Base-by-base conservation (phyloP, 2,888 invertebrate genomes). In the Gasteruption jaculator region DNA sequence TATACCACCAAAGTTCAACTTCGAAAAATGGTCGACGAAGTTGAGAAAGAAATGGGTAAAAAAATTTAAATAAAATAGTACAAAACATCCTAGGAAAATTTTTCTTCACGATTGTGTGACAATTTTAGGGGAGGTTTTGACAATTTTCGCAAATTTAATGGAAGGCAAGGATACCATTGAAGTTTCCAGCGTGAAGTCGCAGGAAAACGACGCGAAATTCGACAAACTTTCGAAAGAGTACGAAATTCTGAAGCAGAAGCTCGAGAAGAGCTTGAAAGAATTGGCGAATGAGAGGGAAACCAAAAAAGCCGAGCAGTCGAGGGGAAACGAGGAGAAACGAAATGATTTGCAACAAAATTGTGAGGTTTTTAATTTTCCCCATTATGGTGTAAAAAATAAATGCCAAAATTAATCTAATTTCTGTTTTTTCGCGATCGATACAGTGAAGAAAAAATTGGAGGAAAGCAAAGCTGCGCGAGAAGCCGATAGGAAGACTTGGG, bases 31-130 rank as follows among this genome's bases (percentile, higher is more conserved):
- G 83, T 92, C 2, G 85, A 86, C 43, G 91, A 93, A 50, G 74
- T 92, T 53, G 92, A 92, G 71, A 86, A 80, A 61, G 92, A 94
- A 76, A 85, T 91, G 51, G 82, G 85, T 81, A 71, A 65, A 54
- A 41, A 33, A 10, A 32, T 7, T 3, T 21, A 24, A 16, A 22
- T 10, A 16, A 22, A 22, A 33, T 18, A 40, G 15, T 2, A 20
- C 12, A 19, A n/a, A 14, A 20, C n/a, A n/a, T n/a, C n/a, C n/a
- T n/a, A n/a, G n/a, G n/a, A n/a, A n/a, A 20, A 35, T 26, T 8
- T n/a, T 27, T 31, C 24, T 18, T 33, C 40, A 5, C 8, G 12
- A 19, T 34, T 14, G 2, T 32, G 38, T 7, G 10, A 26, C 10
- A 19, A 31, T 36, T 51, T 45, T 38, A 68, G 68, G 65, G 3